Percentiles rank a stretch among this genome's conserved stretches.
These are phyloP conservation scores for Urocolius indicus DNA, from an alignment of 2,113 vertebrate genomes.

Conservation along the genomic window DNA sequence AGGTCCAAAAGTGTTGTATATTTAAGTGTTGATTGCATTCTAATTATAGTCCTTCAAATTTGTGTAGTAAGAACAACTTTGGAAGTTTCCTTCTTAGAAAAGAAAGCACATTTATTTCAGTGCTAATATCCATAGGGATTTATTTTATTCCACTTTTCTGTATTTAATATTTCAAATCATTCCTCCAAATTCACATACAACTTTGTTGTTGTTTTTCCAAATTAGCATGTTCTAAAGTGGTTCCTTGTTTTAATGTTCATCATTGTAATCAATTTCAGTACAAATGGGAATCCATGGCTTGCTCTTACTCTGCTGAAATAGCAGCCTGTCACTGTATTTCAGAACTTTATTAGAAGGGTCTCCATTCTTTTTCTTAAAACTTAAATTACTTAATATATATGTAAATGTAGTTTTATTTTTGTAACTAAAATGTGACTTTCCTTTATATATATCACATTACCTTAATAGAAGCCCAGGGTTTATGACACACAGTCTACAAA, in stretches of 20 bases:
- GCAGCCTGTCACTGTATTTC: conserved; percentile 51
- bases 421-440: conserved; percentile 44
- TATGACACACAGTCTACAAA: conserved; percentile 41
- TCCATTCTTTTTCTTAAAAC: conserved; percentile 48
- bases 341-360: conserved; percentile 50
- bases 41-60: conserved; percentile 47
- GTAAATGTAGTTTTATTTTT: conserved; percentile 63
- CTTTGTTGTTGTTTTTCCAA: conserved; percentile 32
- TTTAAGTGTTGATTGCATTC: conserved; percentile 46
- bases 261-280: conserved; percentile 36
- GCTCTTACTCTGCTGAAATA: conserved; percentile 8
- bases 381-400: conserved; percentile 62
- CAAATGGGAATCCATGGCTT: conserved; percentile 18
- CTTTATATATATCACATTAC: conserved; percentile 9
- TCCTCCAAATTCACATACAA: conserved; percentile 45
- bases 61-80: conserved; percentile 5
- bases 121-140: conserved; percentile 16
- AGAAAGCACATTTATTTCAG: conserved; percentile 13
- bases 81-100: conserved; percentile 35
- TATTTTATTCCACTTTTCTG: conserved; percentile 27
- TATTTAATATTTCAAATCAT: conserved; percentile 43
- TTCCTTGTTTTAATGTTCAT: conserved; percentile 38
- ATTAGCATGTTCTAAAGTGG: conserved; percentile 33
- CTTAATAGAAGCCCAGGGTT: conserved; percentile 13
- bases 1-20: conserved; percentile 51